Base-by-base conservation (phyloP, 1,140 invertebrate genomes). In the Pogonomyrmex californicus region DNA sequence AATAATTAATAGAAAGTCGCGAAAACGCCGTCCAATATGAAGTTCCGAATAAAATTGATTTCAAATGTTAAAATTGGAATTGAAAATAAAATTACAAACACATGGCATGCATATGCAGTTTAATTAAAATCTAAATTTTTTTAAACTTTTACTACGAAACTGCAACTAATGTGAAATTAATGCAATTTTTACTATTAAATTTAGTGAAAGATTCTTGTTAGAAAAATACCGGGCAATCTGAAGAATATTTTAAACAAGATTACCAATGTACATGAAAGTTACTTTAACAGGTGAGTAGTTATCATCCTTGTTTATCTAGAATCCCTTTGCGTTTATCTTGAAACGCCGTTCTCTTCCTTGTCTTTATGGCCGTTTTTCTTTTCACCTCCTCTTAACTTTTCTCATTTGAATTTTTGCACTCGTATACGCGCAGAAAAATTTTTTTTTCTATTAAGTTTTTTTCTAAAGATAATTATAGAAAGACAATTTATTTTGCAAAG, bases 201-300 rank as follows among this genome's bases (percentile, higher is more conserved):
- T 58, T 51, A 30, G 10, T 47, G 17, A 36, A 38, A 73, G 41
- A 49, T 56, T 70, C 68, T 71, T 47, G 17, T 3, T 23, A 47
- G 17, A 33, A 58, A 56, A 44, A 2, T 58, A 30, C 6, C 30
- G 0, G 10, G n/a, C 49, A 83, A 83, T 60, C 41, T 83, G 30
- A n/a, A 60, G 54, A 83, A 83, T 81, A 60, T 73, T 38, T 73
- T 47, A 62, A 73, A 70, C 51, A 58, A 75, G 54, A 75, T 83
- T 75, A 60, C 30, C 4, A 38, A 60, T 49, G 65, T 47, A 56
- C n/a, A 56, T 63, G 17, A 77, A 81, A 73, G 66, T 82, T 73
- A 83, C 9, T 70, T 58, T 58, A 47, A 73, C 12, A 54, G 10
- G 9, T 36, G 23, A 83, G 30, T 54, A n/a, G 33, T 44, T 82